These are phyloP conservation scores for Chrysopilus asiliformis DNA, from an alignment of 2,888 invertebrate species.

Conservation along the genomic window DNA sequence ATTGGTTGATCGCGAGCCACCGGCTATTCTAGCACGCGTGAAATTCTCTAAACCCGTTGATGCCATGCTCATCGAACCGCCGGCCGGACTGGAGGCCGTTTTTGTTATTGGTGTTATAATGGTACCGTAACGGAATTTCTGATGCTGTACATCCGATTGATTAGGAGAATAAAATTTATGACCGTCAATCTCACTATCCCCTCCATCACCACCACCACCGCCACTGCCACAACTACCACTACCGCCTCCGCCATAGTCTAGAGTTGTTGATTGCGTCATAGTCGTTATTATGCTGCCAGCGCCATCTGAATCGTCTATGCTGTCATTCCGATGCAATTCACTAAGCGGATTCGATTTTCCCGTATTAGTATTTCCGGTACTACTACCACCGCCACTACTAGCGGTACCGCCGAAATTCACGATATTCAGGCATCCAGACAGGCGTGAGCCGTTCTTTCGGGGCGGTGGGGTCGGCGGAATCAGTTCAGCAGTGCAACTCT, in stretches of 20 bases:
- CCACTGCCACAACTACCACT: constrained; percentile 13
- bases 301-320: constrained; percentile 22
- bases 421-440: constrained; percentile 8
- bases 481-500: constrained; percentile 37
- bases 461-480: constrained; percentile 48
- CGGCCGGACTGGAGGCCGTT: too few relatives aligned
- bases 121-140: too few relatives aligned
- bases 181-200: too few relatives aligned
- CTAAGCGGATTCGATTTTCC: constrained; percentile 1
- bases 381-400: too few relatives aligned
- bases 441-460: constrained; percentile 28
- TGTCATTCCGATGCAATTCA: constrained; percentile 18
- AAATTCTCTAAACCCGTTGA: too few relatives aligned
- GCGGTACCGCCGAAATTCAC: constrained; percentile 8
- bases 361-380: too few relatives aligned
- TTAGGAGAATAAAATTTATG: too few relatives aligned
- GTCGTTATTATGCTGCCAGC: constrained; percentile 22
- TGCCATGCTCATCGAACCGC: too few relatives aligned
- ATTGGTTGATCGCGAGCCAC: not conserved
- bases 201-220: not conserved
- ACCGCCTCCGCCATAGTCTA: constrained; percentile 17
- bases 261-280: constrained; percentile 22
- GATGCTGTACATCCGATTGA: too few relatives aligned
- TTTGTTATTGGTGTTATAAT: too few relatives aligned
- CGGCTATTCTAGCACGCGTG: not conserved